phyloP scores from a whole-genome alignment of 2,113 vertebrate species.

The Nycticebus coucang region DNA sequence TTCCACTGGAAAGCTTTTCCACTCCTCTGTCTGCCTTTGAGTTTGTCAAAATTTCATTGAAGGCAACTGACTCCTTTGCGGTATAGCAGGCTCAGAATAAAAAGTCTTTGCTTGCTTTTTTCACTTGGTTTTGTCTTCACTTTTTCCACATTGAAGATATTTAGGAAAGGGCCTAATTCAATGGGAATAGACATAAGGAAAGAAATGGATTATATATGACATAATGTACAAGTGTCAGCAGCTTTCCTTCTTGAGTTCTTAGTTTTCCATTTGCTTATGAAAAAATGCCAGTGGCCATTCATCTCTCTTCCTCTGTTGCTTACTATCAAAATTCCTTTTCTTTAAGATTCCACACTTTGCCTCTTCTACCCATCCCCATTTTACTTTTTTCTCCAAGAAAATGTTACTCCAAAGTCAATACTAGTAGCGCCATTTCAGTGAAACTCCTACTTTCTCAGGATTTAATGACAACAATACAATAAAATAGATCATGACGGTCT shows the following conservation, averaged over 20 bases:
- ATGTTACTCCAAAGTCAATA: background rate
- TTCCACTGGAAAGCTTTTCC: background rate
- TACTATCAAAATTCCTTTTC: background rate
- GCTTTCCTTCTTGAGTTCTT: background rate
- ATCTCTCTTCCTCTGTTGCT: background rate
- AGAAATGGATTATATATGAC: background rate
- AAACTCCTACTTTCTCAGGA: background rate
- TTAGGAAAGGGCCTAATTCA: background rate
- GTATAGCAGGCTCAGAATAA: background rate
- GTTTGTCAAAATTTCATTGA: background rate
- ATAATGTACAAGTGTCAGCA: background rate
- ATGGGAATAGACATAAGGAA: background rate
- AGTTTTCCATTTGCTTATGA: background rate
- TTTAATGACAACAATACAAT: background rate
- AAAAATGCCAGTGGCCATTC: background rate
- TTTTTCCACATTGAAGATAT: background rate
- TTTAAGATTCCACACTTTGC: background rate
- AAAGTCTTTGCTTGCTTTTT: background rate
- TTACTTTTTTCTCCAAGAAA: background rate
- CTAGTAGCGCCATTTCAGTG: background rate
- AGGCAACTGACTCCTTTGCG: background rate
- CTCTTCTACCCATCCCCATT: background rate
- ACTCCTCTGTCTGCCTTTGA: background rate
- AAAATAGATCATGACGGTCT: background rate
- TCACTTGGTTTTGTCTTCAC: background rate